Percentiles rank a stretch among this genome's conserved stretches.
Evolutionary conservation across 2,797 vertebrate genomes (phyloP).

Genomic region (Cyprinodon diabolis): DNA sequence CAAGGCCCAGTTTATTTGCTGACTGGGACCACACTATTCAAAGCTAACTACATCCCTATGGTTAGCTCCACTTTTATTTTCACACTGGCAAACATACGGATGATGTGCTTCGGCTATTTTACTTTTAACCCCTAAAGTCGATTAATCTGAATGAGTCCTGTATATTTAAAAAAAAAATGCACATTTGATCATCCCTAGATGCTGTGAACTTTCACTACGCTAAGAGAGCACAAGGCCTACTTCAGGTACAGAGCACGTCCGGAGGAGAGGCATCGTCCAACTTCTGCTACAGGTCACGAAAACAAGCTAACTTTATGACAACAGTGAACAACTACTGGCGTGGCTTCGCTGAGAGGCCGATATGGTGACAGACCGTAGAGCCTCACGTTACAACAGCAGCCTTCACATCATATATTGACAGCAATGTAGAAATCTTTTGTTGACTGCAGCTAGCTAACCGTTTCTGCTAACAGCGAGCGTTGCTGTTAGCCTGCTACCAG

Average conservation of each 20-base stretch:
- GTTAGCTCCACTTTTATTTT: constrained; percentile 49
- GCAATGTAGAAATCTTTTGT: constrained; percentile 64
- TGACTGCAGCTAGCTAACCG: constrained; percentile 67
- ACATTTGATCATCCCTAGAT: constrained; percentile 26
- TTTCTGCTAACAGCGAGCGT: constrained; percentile 59
- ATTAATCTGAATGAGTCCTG: neutral
- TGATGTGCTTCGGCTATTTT: neutral
- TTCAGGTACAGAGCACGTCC: constrained; percentile 72
- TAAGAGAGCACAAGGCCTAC: constrained; percentile 73
- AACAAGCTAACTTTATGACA: constrained; percentile 54
- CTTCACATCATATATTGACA: constrained; percentile 1
- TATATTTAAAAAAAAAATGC: constrained; percentile 4
- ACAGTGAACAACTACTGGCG: constrained; percentile 12
- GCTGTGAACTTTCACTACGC: constrained; percentile 68
- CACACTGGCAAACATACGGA: neutral
- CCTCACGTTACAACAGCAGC: neutral
- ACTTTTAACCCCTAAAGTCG: neutral
- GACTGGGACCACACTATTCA: constrained; percentile 56
- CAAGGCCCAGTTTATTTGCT: constrained; percentile 50
- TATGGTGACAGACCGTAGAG: neutral
- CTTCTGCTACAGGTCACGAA: constrained; percentile 77
- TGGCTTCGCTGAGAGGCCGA: neutral
- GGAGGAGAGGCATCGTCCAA: constrained; percentile 68
- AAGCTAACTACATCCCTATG: constrained; percentile 58
- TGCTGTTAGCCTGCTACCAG: constrained; percentile 60